Evolutionary conservation across 2,888 invertebrate species (phyloP).

Genomic region (Branchellion lobata): DNA sequence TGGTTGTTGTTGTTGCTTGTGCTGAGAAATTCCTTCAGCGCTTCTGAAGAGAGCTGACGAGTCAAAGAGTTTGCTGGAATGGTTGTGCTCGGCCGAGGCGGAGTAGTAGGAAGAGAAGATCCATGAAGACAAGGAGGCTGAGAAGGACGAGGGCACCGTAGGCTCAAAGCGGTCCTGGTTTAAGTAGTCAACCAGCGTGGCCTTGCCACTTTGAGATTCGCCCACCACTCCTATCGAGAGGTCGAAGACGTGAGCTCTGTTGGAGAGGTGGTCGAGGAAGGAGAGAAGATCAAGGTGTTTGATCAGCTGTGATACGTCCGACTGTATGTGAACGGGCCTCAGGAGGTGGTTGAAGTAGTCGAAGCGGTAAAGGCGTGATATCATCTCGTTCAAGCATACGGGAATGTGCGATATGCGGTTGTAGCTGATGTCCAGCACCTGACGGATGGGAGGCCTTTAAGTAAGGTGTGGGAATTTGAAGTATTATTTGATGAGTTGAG

Average conservation of each 20-base stretch:
- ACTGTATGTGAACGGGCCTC: conserved; percentile 49
- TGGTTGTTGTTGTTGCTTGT: neutral
- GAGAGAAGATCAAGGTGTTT: conserved; percentile 51
- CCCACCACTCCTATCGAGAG: conserved; percentile 52
- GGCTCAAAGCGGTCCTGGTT: conserved; percentile 46
- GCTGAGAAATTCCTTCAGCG: conserved; percentile 14
- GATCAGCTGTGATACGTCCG: conserved; percentile 49
- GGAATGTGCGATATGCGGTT: conserved; percentile 52
- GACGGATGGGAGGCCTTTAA: too few species aligned
- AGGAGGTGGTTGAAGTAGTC: conserved; percentile 52
- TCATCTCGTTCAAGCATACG: conserved; percentile 49
- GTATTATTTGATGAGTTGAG: too few species aligned
- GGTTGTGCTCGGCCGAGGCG: conserved; percentile 28
- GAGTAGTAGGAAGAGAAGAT: conserved; percentile 39
- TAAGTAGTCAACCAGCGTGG: conserved; percentile 52
- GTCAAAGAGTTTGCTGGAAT: neutral
- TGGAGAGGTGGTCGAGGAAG: conserved; percentile 48
- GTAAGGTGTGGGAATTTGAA: too few species aligned
- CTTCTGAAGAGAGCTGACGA: conserved; percentile 15
- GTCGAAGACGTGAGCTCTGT: conserved; percentile 49
- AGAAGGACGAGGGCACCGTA: neutral
- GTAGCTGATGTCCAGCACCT: conserved; percentile 52
- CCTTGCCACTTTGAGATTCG: conserved; percentile 52
- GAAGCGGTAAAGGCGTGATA: conserved; percentile 51
- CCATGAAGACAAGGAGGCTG: conserved; percentile 24